These are phyloP conservation scores for Cyrtodaria siliqua DNA, from an alignment of 2,888 invertebrate genomes.

Conservation along the genomic window DNA sequence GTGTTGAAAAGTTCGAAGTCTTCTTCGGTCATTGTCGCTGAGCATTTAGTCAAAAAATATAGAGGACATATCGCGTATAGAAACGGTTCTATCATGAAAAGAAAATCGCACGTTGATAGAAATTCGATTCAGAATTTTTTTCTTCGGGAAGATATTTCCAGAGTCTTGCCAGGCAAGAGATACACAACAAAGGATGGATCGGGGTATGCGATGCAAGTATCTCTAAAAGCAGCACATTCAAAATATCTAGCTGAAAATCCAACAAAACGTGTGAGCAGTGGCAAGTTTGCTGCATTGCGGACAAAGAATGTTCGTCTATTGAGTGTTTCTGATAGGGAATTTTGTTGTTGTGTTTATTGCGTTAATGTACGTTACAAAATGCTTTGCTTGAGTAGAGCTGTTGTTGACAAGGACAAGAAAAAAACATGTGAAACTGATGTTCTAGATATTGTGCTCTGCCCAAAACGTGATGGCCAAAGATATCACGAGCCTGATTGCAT, in stretches of 20 bases:
- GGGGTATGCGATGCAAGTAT: conserved; percentile 36
- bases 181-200: conserved; percentile 41
- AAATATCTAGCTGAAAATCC: conserved; percentile 33
- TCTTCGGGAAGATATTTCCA: conserved; percentile 34
- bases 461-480: conserved; percentile 35
- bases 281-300: conserved; percentile 43
- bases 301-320: conserved; percentile 40
- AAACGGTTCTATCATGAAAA: conserved; percentile 25
- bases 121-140: conserved; percentile 31
- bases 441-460: conserved; percentile 33
- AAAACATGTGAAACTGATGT: conserved; percentile 48
- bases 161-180: conserved; percentile 37
- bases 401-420: conserved; percentile 23
- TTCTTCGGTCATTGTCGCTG: conserved; percentile 22
- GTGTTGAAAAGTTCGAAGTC: conserved; percentile 32
- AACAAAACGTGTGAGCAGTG: conserved; percentile 31
- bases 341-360: conserved; percentile 42
- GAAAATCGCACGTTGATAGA: conserved; percentile 30
- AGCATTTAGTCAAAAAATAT: conserved; percentile 27
- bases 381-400: conserved; percentile 21
- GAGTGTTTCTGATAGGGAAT: conserved; percentile 24
- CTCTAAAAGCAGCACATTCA: conserved; percentile 32
- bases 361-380: conserved; percentile 42
- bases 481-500: conserved; percentile 37
- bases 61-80: conserved; percentile 31